Conservation (phyloP, 1,140 invertebrate species). For the Drosophila pandora region DNA sequence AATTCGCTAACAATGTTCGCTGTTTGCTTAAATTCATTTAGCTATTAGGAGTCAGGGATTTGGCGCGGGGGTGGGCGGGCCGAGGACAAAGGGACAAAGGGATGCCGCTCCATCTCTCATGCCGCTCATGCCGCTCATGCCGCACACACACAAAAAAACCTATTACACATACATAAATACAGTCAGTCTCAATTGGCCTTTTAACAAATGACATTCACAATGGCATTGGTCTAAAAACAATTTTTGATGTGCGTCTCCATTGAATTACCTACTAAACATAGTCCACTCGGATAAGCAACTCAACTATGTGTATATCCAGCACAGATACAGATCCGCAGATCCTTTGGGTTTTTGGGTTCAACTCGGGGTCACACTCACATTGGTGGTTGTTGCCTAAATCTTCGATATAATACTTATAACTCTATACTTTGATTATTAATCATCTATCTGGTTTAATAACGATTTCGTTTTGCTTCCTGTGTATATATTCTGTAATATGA, state of each 20-base stretch:
- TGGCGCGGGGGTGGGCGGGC: constrained; percentile 3
- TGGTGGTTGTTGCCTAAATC: constrained; percentile 3
- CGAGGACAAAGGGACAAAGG: constrained; percentile 4
- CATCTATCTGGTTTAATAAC: constrained; percentile 15
- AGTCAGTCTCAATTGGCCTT: constrained; percentile 79
- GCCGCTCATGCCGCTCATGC: constrained; percentile 23
- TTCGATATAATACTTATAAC: constrained; percentile 28
- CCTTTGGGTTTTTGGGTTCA: background rate
- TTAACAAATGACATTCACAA: constrained; percentile 77
- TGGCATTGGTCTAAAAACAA: constrained; percentile 76
- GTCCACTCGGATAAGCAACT: constrained; percentile 35
- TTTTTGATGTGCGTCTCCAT: constrained; percentile 64
- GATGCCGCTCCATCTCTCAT: constrained; percentile 13
- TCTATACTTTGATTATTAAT: constrained; percentile 36
- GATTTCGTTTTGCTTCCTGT: constrained; percentile 16
- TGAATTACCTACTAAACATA: constrained; percentile 29
- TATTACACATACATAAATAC: constrained; percentile 72
- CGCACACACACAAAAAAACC: constrained; percentile 52
- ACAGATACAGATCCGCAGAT: background rate
- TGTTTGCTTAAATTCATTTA: constrained; percentile 48
- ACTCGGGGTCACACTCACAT: constrained; percentile 4
- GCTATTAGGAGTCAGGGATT: constrained; percentile 27
- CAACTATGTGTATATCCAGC: constrained; percentile 11
- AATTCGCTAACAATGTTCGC: constrained; percentile 48
- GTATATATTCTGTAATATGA: constrained; percentile 27